Evolutionary conservation across 2,888 invertebrate species (phyloP).

Genomic region (Campoplex capitator): DNA sequence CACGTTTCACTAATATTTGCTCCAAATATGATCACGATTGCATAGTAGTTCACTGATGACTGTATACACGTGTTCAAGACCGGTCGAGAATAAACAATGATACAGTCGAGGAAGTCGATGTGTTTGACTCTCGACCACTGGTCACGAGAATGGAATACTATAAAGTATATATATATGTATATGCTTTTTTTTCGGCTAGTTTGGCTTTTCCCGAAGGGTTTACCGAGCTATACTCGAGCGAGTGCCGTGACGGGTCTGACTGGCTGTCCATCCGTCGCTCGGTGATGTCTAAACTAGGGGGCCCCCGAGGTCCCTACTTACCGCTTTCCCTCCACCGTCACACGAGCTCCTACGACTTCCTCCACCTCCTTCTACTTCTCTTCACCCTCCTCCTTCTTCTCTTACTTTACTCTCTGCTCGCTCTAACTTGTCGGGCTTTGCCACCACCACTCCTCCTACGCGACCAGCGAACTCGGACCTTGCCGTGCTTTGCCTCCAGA

Average conservation of each 20-base stretch:
- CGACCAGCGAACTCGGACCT: slow-evolving; percentile 26
- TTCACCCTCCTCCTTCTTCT: slow-evolving; percentile 80
- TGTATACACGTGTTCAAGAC: neutral
- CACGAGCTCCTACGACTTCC: slow-evolving; percentile 68
- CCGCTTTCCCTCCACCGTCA: slow-evolving; percentile 72
- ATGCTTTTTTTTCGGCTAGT: slow-evolving; percentile 58
- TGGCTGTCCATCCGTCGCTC: slow-evolving; percentile 85
- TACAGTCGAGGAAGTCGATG: neutral
- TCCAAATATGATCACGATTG: slow-evolving; percentile 6
- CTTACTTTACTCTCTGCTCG: slow-evolving; percentile 39
- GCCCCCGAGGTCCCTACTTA: slow-evolving; percentile 82
- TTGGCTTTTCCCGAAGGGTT: slow-evolving; percentile 78
- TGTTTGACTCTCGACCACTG: slow-evolving; percentile 21
- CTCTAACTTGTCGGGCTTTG: slow-evolving; percentile 57
- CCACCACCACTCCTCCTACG: slow-evolving; percentile 80
- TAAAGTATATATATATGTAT: slow-evolving; percentile 6
- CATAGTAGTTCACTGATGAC: slow-evolving; percentile 14
- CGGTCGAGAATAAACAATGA: neutral
- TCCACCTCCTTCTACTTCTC: slow-evolving; percentile 66
- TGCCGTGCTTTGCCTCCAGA: slow-evolving; percentile 72
- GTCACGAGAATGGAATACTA: slow-evolving; percentile 12
- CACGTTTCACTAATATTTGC: slow-evolving; percentile 41
- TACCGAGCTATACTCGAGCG: slow-evolving; percentile 82
- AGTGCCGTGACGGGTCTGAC: slow-evolving; percentile 84
- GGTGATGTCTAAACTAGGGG: slow-evolving; percentile 85